Base-by-base conservation (phyloP, 2,888 invertebrate species). In the Phragmatobia fuliginosa region DNA sequence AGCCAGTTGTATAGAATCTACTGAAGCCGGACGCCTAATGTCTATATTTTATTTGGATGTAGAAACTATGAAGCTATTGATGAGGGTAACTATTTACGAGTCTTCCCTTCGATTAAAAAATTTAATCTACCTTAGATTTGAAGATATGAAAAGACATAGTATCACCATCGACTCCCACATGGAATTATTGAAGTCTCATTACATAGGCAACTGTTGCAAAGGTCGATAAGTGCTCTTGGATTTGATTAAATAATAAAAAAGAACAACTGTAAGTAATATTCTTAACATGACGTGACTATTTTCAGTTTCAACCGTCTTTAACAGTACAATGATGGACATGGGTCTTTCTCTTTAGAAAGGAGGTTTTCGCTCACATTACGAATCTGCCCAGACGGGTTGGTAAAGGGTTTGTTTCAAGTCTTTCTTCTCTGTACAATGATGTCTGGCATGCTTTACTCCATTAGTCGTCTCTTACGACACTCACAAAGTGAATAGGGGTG, bases 51-150 rank as follows among this genome's bases (percentile, higher is more conserved):
- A 96, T 84, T 87, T 97, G 64, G 96, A 97, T 69, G 96, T 97
- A 87, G 96, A 96, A 81, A 97, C 98, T 4, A 97, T 98, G 97
- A 97, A 97, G 86, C 89, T 95, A 61, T 97, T 97, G 80, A 95
- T 95, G 87, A 94, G 96, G 94, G 97, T 97, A 90, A 73, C 21
- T 10, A 64, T 7, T 32, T 31, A 56, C 14, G 0, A 25, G n/a
- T 56, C 16, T 16, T 16, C 6, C 16, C 2, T 16, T 56, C 6
- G 28, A 14, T 25, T 56, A 28, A n/a, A n/a, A n/a, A n/a, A n/a
- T n/a, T n/a, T n/a, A n/a, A n/a, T n/a, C n/a, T n/a, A n/a, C n/a
- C n/a, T n/a, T n/a, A n/a, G n/a, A n/a, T n/a, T n/a, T n/a, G n/a
- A 52, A 52, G 25, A 25, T 52, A 52, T 52, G 10, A n/a, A 52